Evolutionary conservation across 2,797 vertebrate species (phyloP), one percentile per base, ranked within the genome.

Genomic region (Hydrolagus colliei): DNA sequence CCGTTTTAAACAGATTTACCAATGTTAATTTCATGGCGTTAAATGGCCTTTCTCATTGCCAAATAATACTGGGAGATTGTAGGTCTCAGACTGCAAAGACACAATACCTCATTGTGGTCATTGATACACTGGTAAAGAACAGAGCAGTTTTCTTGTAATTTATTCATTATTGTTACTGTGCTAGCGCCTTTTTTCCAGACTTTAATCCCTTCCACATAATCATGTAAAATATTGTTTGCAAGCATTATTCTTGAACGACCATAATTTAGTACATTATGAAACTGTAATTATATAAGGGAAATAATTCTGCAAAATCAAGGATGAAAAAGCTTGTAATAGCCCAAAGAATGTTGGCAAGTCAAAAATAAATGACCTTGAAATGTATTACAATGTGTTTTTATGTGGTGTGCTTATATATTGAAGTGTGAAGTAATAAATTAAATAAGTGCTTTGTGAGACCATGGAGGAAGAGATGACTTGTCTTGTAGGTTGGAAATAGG

Each of bases 61-160:
- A 79, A 79, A 79, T 79, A 79, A 79, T 62, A 79, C 63, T 63
- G 27, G 77, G 62, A n/a, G 77, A 79, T 79, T 79, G 20, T 63
- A 52, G 41, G 77, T 61, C 77, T 79, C 27, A 11, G 77, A 79
- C 77, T 79, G 61, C n/a, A 79, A 79, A 10, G 3, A n/a, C 77
- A 79, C 0, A 77, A n/a, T 22, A 78, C 59, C 13, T 63, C 61
- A 78, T 61, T 78, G n/a, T n/a, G 59, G 62, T 22, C 77, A 80
- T 80, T 80, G 62, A 80, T 80, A 11, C 62, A 32, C 78, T 35
- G 12, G 62, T 32, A 67, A 80, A 35, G 62, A 35, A 63, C 62
- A 35, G 67, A 65, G 18, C 27, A 16, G 2, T 14, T 63, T 7
- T 27, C 8, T 80, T 35, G 62, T 35, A 27, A 52, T 8, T 35